phyloP scores from a whole-genome alignment of 1,140 invertebrate species.

The Drosophila ironensis region DNA sequence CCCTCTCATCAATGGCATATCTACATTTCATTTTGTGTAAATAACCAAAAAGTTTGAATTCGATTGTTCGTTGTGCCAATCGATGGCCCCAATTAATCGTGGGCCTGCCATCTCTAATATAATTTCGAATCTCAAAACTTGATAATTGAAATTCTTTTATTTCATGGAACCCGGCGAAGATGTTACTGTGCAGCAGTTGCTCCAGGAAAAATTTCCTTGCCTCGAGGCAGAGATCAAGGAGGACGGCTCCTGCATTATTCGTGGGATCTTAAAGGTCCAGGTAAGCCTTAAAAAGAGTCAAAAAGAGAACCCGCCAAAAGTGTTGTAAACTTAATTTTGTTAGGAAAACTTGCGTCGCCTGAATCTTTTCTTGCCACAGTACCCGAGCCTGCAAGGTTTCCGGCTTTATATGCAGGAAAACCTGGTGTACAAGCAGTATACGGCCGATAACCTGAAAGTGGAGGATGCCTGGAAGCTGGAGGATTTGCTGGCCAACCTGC shows the following conservation, averaged over 20 bases:
- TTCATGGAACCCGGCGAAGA: not conserved
- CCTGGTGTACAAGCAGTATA: constrained; percentile 47
- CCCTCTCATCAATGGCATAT: too few species aligned
- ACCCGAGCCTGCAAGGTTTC: constrained; percentile 37
- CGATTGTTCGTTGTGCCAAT: too few species aligned
- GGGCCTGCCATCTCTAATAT: too few species aligned
- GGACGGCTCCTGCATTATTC: constrained; percentile 17
- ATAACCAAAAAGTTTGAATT: too few species aligned
- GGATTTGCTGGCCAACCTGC: constrained; percentile 40
- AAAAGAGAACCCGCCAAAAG: not conserved
- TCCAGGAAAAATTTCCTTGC: constrained; percentile 36
- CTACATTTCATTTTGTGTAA: too few species aligned
- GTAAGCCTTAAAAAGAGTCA: not conserved
- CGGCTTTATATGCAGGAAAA: constrained; percentile 37
- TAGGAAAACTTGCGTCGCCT: constrained; percentile 32
- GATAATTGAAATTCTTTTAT: not conserved
- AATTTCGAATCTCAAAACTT: too few species aligned
- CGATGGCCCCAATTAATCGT: too few species aligned
- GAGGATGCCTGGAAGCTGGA: constrained; percentile 26
- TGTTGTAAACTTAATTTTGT: not conserved
- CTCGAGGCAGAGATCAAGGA: constrained; percentile 11
- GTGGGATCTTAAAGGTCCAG: constrained; percentile 23
- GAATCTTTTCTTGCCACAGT: constrained; percentile 44
- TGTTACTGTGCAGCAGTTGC: not conserved
- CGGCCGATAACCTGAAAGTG: constrained; percentile 15